These are phyloP conservation scores for Lycaon pictus DNA, from an alignment of 2,113 vertebrate genomes.

Conservation along the genomic window DNA sequence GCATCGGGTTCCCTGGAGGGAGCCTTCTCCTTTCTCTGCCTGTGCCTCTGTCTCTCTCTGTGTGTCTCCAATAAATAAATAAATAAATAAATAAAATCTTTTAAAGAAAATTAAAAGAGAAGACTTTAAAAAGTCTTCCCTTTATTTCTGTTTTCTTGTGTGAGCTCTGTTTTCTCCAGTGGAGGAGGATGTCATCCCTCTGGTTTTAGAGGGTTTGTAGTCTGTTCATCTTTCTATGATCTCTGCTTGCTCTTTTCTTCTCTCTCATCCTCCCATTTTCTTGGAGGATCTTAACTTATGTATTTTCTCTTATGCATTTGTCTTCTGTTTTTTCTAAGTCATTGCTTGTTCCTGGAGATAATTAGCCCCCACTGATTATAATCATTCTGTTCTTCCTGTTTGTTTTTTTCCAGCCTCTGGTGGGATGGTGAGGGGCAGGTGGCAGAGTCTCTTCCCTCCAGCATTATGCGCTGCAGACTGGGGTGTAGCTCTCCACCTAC, in stretches of 20 bases:
- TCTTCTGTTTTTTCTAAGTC: conserved; percentile 25
- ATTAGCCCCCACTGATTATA: conserved; percentile 12
- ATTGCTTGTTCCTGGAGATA: conserved; percentile 34
- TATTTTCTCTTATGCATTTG: conserved; percentile 15
- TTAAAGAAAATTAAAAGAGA: too few species aligned
- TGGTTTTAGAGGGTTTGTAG: neutral
- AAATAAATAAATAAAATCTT: too few species aligned
- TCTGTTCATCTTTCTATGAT: neutral
- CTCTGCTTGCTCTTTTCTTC: neutral
- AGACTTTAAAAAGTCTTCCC: neutral
- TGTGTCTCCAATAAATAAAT: too few species aligned
- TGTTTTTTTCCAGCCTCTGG: neutral
- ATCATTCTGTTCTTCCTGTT: neutral
- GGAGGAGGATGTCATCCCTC: accelerated
- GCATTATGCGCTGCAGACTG: too few species aligned
- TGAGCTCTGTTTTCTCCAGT: neutral
- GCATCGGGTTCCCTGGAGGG: too few species aligned
- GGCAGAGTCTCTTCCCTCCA: neutral
- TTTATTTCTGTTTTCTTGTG: neutral
- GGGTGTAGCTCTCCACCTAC: neutral
- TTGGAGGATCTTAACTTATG: conserved; percentile 17
- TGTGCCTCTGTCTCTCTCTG: too few species aligned
- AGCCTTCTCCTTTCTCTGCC: too few species aligned
- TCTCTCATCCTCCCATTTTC: neutral
- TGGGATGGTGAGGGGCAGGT: neutral